Base-by-base conservation (phyloP, 35 echinoderm and acorn worm species). In the Apostichopus japonicus region DNA sequence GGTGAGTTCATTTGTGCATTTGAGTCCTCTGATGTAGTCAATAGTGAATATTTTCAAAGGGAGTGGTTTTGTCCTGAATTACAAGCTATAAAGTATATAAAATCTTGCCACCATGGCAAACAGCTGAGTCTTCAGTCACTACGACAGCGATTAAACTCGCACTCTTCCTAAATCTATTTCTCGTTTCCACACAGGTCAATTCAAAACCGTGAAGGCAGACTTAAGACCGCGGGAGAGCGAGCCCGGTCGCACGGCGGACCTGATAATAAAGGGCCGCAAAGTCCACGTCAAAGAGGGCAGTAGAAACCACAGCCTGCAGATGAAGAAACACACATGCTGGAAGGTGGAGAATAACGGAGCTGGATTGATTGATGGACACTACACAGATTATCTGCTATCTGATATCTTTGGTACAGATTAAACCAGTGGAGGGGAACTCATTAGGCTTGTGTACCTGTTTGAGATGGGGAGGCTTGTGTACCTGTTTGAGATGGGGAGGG, bases 381-480 rank as follows among this genome's bases (percentile, higher is more conserved):
- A 94, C 21, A 89, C 86, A 19, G 86, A 94, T 17, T 94, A 94
- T 67, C 84, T 94, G 57, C 59, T 94, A 70, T 94, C 93, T 51
- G 51, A 72, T 90, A 51, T 94, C 6, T 94, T 94, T 90, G 93
- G 93, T 33, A 93, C 92, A 25, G 65, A 88, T 33, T 93, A 93
- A 22, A 22, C 16, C 19, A 83, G 63, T 33, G 27, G 27, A 33
- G 27, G 27, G 2, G 27, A 33, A 33, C 27, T 33, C 27, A 33
- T 33, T 33, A 33, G 27, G 27, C 27, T 33, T 33, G 27, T 33
- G 27, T 33, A 33, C 27, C 27, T 33, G 27, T 33, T 33, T 33
- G 27, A 33, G 27, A 33, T 33, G 27, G 27, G 27, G n/a, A 33
- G 27, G 27, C 27, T 33, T 33, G 27, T 33, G 27, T 33, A 33